phyloP scores from a whole-genome alignment of 1,140 invertebrate species.

The Venturia canescens region DNA sequence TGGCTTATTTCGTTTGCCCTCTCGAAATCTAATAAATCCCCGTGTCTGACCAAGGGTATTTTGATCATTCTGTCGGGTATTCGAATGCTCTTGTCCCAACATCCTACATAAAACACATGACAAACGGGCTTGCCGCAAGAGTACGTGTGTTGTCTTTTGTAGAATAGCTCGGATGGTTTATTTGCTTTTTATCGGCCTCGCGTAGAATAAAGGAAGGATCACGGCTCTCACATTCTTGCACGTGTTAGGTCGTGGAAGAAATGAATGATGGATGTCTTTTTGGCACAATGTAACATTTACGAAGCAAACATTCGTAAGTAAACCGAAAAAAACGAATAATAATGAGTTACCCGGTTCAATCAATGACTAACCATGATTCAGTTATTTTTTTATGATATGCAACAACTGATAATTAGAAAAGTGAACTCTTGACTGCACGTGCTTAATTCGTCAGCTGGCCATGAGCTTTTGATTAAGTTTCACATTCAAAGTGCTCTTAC shows the following conservation, averaged over 20 bases:
- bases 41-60: neutral
- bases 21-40: neutral
- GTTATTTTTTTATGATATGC: too few relatives aligned
- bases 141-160: neutral
- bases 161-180: neutral
- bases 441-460: neutral
- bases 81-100: neutral
- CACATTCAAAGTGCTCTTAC: neutral
- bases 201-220: neutral
- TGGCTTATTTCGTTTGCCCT: neutral
- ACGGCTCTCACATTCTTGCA: neutral
- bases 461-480: neutral
- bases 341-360: neutral
- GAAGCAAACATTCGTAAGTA: neutral
- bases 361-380: too few relatives aligned
- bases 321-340: neutral
- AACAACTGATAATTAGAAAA: neutral
- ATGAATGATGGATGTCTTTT: neutral
- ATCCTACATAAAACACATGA: neutral
- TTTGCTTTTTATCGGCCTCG: neutral
- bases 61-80: neutral
- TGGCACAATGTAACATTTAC: too few relatives aligned
- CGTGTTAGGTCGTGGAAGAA: neutral
- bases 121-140: neutral
- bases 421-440: neutral